These are phyloP conservation scores for Cephus pygmeus DNA, from an alignment of 2,888 invertebrate species.

Conservation along the genomic window DNA sequence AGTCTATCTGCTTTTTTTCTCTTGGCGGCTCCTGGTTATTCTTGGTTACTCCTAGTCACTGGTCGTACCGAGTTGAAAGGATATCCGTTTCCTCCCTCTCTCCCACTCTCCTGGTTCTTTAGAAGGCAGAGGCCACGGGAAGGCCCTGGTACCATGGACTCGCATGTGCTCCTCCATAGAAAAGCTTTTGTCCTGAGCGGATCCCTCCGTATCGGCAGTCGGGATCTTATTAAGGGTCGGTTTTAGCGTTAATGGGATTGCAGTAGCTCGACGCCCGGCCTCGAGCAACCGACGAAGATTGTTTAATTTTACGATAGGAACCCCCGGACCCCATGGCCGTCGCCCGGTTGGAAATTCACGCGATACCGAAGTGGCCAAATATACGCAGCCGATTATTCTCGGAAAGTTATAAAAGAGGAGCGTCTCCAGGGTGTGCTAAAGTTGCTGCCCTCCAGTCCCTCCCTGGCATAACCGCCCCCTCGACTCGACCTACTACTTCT, in stretches of 20 bases:
- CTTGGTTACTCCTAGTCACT: too few relatives aligned
- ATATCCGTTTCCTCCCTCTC: too few relatives aligned
- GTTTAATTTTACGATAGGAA: constrained; percentile 32
- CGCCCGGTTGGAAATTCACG: constrained; percentile 3
- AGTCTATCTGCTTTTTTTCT: too few relatives aligned
- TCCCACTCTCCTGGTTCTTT: too few relatives aligned
- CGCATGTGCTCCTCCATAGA: neutral
- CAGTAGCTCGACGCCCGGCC: constrained; percentile 16
- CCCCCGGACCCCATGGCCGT: neutral
- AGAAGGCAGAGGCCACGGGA: too few relatives aligned
- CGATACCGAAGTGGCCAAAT: constrained; percentile 9
- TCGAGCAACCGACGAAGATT: constrained; percentile 20
- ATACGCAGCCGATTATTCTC: constrained; percentile 5
- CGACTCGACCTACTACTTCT: too few relatives aligned
- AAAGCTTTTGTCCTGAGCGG: constrained; percentile 5
- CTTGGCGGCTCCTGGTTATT: too few relatives aligned
- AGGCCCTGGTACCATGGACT: too few relatives aligned
- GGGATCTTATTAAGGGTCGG: constrained; percentile 12
- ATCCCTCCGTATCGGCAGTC: constrained; percentile 2
- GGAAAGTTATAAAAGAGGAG: constrained; percentile 13
- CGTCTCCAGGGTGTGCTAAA: constrained; percentile 10
- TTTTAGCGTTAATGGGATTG: constrained; percentile 26
- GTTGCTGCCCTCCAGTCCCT: neutral
- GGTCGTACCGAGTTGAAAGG: too few relatives aligned
- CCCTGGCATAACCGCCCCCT: neutral